Evolutionary conservation across 2,797 vertebrate genomes (phyloP).

Genomic region (Pipistrellus pipistrellus): DNA sequence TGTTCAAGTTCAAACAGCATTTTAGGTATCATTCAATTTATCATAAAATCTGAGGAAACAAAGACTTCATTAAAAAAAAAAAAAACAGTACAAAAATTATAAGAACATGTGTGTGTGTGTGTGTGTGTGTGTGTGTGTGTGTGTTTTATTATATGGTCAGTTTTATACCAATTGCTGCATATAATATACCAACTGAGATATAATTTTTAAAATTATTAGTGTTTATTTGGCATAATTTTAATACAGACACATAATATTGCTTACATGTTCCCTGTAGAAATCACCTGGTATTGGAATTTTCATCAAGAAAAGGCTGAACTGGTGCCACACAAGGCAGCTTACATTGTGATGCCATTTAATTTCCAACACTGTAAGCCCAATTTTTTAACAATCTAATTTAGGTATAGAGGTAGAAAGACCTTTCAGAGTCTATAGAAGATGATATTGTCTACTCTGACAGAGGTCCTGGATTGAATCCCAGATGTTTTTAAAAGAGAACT

Average conservation of each 20-base stretch:
- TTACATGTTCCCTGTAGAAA: background rate
- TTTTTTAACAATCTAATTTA: background rate
- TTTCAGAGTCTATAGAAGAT: background rate
- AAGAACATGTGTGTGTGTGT: background rate
- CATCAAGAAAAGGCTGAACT: background rate
- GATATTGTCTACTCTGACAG: background rate
- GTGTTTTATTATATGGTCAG: too few species aligned
- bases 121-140: background rate
- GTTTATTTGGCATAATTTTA: background rate
- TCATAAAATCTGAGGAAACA: background rate
- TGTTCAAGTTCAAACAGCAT: background rate
- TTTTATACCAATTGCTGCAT: background rate
- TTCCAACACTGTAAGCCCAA: background rate
- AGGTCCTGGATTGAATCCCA: background rate
- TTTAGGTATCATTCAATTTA: conserved; percentile 35
- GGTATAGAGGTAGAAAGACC: background rate
- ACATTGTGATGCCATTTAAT: background rate
- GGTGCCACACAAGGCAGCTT: too few species aligned
- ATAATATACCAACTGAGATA: background rate
- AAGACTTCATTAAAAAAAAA: background rate
- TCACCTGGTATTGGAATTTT: background rate
- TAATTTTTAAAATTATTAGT: background rate
- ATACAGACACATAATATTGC: background rate
- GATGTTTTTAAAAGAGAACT: background rate
- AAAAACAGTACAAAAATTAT: background rate